Percentiles rank a stretch among this genome's conserved stretches.
These are phyloP conservation scores for Schizotus pectinicornis DNA, from an alignment of 2,888 invertebrate genomes.

Conservation along the genomic window DNA sequence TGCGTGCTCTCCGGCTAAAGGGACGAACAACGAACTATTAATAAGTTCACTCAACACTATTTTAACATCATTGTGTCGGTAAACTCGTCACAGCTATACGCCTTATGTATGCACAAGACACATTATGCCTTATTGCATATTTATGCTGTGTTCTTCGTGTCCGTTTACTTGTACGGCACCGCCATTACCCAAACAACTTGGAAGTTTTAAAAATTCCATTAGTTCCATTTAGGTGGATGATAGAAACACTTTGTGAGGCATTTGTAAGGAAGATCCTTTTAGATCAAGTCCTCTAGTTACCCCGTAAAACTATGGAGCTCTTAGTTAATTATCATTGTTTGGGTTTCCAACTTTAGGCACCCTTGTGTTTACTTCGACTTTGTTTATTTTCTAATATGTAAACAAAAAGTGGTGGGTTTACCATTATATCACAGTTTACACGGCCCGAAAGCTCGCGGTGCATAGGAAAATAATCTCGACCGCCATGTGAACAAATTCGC, in stretches of 20 bases:
- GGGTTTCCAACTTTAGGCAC: conserved; percentile 2
- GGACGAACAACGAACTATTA: too few species aligned
- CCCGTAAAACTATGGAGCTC: not conserved
- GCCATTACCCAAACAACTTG: too few species aligned
- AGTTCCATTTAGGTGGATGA: too few species aligned
- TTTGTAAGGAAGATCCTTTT: not conserved
- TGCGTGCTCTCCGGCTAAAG: too few species aligned
- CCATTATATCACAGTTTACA: conserved; percentile 1
- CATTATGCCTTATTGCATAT: not conserved
- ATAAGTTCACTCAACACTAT: too few species aligned
- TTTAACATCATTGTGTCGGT: too few species aligned
- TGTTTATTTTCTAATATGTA: not conserved
- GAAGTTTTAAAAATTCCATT: too few species aligned
- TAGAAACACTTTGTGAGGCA: not conserved
- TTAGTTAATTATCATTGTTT: conserved; percentile 5
- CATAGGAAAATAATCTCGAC: not conserved
- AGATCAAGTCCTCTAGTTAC: conserved; percentile 3
- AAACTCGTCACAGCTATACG: too few species aligned
- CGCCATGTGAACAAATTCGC: too few species aligned
- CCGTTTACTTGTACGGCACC: not conserved
- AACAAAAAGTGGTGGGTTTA: not conserved
- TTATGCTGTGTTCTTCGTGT: not conserved
- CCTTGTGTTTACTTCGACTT: not conserved
- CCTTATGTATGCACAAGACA: too few species aligned
- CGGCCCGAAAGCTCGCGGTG: not conserved